Base-by-base conservation (phyloP, 2,113 vertebrate species). In the Acrocephalus arundinaceus region DNA sequence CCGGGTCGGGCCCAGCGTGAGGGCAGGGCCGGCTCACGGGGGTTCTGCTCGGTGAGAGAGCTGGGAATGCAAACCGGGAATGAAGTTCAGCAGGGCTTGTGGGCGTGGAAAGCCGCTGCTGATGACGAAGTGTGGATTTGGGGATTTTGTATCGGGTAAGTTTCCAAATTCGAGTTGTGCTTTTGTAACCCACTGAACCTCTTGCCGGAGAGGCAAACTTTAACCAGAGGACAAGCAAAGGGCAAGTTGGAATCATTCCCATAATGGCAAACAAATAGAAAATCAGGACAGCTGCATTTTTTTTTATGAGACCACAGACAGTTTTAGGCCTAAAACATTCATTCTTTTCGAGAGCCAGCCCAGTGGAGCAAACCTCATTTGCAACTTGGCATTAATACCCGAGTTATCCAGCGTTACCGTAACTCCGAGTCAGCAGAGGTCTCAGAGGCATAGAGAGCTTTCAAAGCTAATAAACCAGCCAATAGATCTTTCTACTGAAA, bases 71-170 rank as follows among this genome's bases (percentile, higher is more conserved):
- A 3, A 3, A 7, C 59, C 1, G 8, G 74, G 27, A 51, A 11
- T 3, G 23, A 23, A n/a, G 61, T 9, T 72, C 66, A 24, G 1
- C 15, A 23, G 25, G 39, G 46, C 2, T 8, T 33, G 28, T n/a
- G 39, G 73, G 78, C 1, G 0, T 65, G 23, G 73, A 31, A 46
- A 75, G 33, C 46, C 75, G 39, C 89, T 83, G 67, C 33, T 83
- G 85, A 0, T 33, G 35, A 27, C 0, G 0, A 51, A 35, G 17
- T 13, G 43, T 0, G 4, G 71, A 4, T 35, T 78, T 70, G 0
- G 35, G 55, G n/a, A 15, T 86, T 24, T 55, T 58, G 35, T 11
- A 4, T 9, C 21, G 75, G 51, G 14, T 67, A 37, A 61, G 15
- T 22, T 79, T 90, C 85, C 85, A 77, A 45, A 45, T 71, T 3